Percentiles rank a stretch among this genome's conserved stretches.
Evolutionary conservation across 2,888 invertebrate genomes (phyloP).

Genomic region (Iselma pallidipennis): DNA sequence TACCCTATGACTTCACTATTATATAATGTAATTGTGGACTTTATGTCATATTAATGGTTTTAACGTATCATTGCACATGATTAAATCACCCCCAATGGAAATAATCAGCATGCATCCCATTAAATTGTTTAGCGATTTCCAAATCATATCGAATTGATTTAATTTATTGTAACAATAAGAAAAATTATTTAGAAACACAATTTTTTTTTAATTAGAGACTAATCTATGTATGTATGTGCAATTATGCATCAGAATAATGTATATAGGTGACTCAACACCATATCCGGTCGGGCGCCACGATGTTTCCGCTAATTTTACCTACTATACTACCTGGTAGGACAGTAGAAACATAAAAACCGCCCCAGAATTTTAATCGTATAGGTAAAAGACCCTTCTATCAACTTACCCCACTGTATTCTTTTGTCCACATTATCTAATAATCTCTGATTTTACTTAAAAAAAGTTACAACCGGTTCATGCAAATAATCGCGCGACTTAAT

Average conservation of each 20-base stretch:
- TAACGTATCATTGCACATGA: conserved; percentile 44
- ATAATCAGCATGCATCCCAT: neutral
- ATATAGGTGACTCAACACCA: conserved; percentile 39
- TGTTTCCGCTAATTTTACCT: conserved; percentile 38
- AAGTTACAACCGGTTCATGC: conserved; percentile 8
- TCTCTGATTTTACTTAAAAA: neutral
- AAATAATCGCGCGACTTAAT: conserved; percentile 8
- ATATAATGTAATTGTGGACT: conserved; percentile 47
- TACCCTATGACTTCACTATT: conserved; percentile 42
- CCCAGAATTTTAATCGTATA: neutral
- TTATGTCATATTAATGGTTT: conserved; percentile 47
- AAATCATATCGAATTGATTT: neutral
- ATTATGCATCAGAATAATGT: conserved; percentile 1
- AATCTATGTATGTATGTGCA: neutral
- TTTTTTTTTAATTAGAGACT: neutral
- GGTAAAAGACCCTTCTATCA: neutral
- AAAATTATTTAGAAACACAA: neutral
- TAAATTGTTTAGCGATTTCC: neutral
- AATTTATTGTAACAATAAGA: neutral
- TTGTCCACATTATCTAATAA: neutral
- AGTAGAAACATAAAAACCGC: neutral
- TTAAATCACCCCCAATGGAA: conserved; percentile 15
- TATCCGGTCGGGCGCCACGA: conserved; percentile 35
- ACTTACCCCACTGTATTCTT: neutral
- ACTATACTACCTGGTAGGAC: conserved; percentile 9